Percentiles rank a stretch among this genome's conserved stretches.
phyloP scores from a whole-genome alignment of 2,797 vertebrate genomes.

The Myiotriccus ornatus region DNA sequence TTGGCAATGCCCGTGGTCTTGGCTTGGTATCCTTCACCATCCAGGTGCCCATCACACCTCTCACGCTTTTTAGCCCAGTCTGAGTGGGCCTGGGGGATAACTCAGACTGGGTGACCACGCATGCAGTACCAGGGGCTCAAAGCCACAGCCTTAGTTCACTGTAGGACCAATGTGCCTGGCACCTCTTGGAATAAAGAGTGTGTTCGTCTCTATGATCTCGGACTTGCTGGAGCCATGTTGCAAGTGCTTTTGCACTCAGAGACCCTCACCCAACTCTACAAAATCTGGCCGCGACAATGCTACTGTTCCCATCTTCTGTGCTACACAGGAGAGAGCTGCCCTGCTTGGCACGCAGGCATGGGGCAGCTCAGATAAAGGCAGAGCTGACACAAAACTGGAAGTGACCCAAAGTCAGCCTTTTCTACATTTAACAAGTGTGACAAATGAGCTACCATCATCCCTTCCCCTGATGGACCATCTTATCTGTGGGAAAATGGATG shows the following conservation, averaged over 20 bases:
- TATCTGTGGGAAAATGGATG: slow-evolving; percentile 33
- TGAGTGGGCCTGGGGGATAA: neutral
- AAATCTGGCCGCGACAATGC: neutral
- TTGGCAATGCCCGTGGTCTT: neutral
- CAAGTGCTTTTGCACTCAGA: neutral
- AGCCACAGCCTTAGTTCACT: neutral
- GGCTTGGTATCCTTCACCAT: neutral
- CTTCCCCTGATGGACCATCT: neutral
- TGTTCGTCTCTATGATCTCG: neutral
- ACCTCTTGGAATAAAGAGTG: neutral
- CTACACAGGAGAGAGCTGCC: fast-evolving
- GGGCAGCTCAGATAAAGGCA: neutral
- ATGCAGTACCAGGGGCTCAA: neutral
- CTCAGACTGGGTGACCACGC: neutral
- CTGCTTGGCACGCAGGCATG: neutral
- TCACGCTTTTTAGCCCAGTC: neutral
- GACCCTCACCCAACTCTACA: fast-evolving
- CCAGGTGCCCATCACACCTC: neutral
- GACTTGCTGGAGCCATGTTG: fast-evolving
- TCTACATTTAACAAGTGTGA: slow-evolving; percentile 38
- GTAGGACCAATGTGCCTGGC: neutral
- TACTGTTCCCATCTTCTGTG: fast-evolving
- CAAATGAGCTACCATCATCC: slow-evolving; percentile 48
- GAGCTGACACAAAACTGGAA: slow-evolving; percentile 35
- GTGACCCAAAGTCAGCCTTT: slow-evolving; percentile 37